Base-by-base conservation (phyloP, 2,888 invertebrate species). In the Lamproptera curius region DNA sequence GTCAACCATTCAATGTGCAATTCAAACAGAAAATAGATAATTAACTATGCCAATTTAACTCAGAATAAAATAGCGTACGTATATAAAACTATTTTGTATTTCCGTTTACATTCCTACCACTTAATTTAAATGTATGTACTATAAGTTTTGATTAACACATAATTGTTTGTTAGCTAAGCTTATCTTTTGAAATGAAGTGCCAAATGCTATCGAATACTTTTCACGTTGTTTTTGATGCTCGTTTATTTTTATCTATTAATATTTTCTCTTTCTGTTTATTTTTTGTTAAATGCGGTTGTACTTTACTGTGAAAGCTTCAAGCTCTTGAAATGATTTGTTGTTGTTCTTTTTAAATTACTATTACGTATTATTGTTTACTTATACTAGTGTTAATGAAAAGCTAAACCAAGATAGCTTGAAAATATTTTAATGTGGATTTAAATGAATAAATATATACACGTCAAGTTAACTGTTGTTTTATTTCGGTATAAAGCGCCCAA, bases 401-500 rank as follows among this genome's bases (percentile, higher is more conserved):
- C 67, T 63, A 63, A 63, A 70, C 57, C 59, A 63, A 68, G 57
- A 68, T 72, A 76, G 73, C 73, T 75, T 76, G 59, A 67, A 67
- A 67, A 70, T 70, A 67, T 76, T 78, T 77, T 70, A 73, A 72
- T 79, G 75, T 78, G 72, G 62, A 74, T 71, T 73, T 64, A 76
- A 70, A 73, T n/a, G n/a, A n/a, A n/a, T 69, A 70, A 73, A 71
- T 64, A 72, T 70, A 67, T 70, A 73, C 67, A 74, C 65, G 67
- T 75, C 67, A 69, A 67, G 57, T 60, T 54, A 46, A 45, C 53
- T 43, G 31, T 52, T 59, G 53, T 56, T 57, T 62, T 33, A 52
- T 57, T 56, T 50, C 8, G 4, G 20, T n/a, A n/a, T n/a, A n/a
- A n/a, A n/a, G n/a, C n/a, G n/a, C n/a, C n/a, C n/a, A n/a, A n/a